Evolutionary conservation across 2,113 vertebrate genomes (phyloP).

Genomic region (Catharus fuscescens): DNA sequence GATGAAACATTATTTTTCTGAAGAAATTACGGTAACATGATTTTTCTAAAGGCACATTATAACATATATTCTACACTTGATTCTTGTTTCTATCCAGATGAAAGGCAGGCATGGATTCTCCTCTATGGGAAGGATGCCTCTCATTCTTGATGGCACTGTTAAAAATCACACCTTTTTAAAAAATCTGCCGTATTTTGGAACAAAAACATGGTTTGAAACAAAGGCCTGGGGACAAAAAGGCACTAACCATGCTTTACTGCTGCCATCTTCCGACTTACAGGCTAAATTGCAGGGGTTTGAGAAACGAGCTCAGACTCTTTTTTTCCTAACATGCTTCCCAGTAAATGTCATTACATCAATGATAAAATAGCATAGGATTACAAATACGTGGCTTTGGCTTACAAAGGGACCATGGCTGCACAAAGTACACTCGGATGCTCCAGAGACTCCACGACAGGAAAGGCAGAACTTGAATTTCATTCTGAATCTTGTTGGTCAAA

Average conservation of each 20-base stretch:
- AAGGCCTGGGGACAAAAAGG: background rate
- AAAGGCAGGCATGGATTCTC: background rate
- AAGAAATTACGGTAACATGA: background rate
- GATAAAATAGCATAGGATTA: background rate
- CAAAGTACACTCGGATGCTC: accelerated
- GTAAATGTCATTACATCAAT: background rate
- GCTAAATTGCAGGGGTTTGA: background rate
- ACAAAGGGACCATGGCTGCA: background rate
- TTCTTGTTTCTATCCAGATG: background rate
- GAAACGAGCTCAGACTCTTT: background rate
- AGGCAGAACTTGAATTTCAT: background rate
- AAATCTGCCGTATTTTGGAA: background rate
- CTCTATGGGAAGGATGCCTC: background rate
- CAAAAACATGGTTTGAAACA: background rate
- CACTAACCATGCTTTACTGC: conserved; percentile 30
- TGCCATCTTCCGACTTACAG: conserved; percentile 59
- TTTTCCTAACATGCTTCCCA: background rate
- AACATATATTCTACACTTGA: background rate
- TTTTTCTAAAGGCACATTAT: background rate
- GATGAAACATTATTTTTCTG: background rate
- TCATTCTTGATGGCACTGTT: background rate
- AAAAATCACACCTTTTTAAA: background rate
- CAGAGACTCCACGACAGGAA: background rate
- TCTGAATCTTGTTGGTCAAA: background rate
- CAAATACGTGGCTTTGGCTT: background rate